phyloP scores from a whole-genome alignment of 2,888 invertebrate genomes.

The Trisateles emortualis region DNA sequence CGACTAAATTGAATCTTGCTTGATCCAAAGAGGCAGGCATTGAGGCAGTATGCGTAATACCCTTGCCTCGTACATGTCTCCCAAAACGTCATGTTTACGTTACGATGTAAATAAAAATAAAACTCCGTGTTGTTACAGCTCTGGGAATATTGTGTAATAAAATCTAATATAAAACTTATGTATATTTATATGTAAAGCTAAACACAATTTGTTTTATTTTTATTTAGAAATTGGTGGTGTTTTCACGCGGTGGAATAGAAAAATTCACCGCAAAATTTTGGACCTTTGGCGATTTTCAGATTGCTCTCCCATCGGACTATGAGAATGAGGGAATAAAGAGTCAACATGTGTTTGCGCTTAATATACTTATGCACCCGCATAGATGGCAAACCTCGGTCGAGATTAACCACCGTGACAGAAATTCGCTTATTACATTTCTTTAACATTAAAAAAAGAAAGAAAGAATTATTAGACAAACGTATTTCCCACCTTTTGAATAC shows the following conservation, averaged over 20 bases:
- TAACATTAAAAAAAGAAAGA: too few species aligned
- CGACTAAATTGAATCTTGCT: constrained; percentile 53
- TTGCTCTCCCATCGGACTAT: too few species aligned
- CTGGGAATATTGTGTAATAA: constrained; percentile 17
- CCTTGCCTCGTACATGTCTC: constrained; percentile 20
- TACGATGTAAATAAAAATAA: constrained; percentile 41
- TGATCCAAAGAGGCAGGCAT: constrained; percentile 50
- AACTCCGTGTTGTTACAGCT: constrained; percentile 20
- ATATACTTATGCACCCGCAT: too few species aligned
- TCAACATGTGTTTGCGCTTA: too few species aligned
- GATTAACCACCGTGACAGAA: too few species aligned
- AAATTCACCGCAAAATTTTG: too few species aligned
- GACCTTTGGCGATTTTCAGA: too few species aligned
- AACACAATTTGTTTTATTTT: background rate
- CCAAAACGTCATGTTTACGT: constrained; percentile 26
- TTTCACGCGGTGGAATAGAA: background rate
- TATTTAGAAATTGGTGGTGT: background rate
- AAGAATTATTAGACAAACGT: too few species aligned
- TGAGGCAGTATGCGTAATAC: constrained; percentile 44
- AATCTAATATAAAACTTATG: constrained; percentile 8
- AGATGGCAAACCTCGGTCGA: too few species aligned
- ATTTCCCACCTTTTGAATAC: background rate
- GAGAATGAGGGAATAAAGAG: too few species aligned
- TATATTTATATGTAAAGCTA: background rate
- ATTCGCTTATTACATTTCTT: too few species aligned